phyloP scores from a whole-genome alignment of 2,113 vertebrate genomes.

The Dendropsophus ebraccatus region DNA sequence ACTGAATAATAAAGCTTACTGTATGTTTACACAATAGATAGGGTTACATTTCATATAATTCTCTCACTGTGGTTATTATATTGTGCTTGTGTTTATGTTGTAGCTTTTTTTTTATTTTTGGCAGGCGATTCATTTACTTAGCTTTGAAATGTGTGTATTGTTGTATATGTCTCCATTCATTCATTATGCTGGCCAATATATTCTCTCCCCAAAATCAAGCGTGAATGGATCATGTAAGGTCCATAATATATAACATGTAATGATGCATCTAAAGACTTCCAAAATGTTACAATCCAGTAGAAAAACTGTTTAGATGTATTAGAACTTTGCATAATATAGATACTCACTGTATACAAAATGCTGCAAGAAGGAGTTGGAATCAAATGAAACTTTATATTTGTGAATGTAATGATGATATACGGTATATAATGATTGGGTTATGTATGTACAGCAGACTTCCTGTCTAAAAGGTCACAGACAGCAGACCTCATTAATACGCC shows the following conservation, averaged over 20 bases:
- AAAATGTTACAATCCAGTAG: not conserved
- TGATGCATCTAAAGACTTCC: not conserved
- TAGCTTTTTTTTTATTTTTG: not conserved
- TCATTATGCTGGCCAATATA: not conserved
- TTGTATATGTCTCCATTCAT: not conserved
- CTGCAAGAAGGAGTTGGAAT: too few relatives aligned
- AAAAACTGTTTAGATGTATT: not conserved
- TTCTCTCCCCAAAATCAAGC: not conserved
- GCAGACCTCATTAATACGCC: not conserved
- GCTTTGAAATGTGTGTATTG: not conserved
- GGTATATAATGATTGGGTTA: not conserved
- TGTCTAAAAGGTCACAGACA: not conserved
- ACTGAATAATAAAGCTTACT: not conserved
- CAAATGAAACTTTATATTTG: too few relatives aligned
- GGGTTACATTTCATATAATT: not conserved
- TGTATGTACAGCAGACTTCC: not conserved
- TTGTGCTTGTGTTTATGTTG: too few relatives aligned
- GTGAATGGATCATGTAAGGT: not conserved
- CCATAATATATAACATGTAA: too few relatives aligned
- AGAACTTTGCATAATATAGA: not conserved
- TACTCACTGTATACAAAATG: too few relatives aligned
- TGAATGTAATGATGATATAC: too few relatives aligned
- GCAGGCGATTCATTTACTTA: not conserved
- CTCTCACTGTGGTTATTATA: not conserved
- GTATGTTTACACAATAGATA: too few relatives aligned